A percentile compares a stretch with the other conserved stretches of the same genome.
Evolutionary conservation across 1,140 invertebrate species (phyloP).

Genomic region (Sycophila sp.): DNA sequence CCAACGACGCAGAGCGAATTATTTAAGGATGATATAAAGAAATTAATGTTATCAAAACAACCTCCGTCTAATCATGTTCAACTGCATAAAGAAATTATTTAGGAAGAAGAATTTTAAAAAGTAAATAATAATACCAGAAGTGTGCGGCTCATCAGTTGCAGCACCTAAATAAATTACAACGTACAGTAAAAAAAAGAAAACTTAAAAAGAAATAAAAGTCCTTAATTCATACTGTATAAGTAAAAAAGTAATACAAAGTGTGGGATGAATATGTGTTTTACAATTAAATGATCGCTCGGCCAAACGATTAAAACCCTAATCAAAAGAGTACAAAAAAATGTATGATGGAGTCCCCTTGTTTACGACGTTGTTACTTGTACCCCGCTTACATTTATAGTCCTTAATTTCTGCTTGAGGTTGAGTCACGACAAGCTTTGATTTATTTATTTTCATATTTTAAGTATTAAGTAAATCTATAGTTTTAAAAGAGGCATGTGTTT

Average conservation of each 20-base stretch:
- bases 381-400: constrained; percentile 46
- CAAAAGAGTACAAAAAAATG: constrained; percentile 65
- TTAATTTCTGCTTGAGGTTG: constrained; percentile 41
- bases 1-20: constrained; percentile 23
- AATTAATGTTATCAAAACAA: constrained; percentile 21
- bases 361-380: constrained; percentile 50
- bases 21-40: constrained; percentile 16
- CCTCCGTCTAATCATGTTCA: constrained; percentile 32
- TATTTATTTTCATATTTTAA: constrained; percentile 12
- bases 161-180: background rate
- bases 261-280: constrained; percentile 26
- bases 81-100: constrained; percentile 23
- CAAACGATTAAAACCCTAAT: constrained; percentile 60
- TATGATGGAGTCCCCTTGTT: constrained; percentile 52
- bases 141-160: background rate
- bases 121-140: background rate
- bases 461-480: background rate
- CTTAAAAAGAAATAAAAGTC: constrained; percentile 18
- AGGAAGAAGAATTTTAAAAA: background rate
- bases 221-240: constrained; percentile 26
- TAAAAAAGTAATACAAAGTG: background rate
- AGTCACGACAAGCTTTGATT: constrained; percentile 23
- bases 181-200: constrained; percentile 2
- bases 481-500: background rate
- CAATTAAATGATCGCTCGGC: constrained; percentile 50